Conservation (phyloP, 2,797 vertebrate species). For the Synaphobranchus kaupii region DNA sequence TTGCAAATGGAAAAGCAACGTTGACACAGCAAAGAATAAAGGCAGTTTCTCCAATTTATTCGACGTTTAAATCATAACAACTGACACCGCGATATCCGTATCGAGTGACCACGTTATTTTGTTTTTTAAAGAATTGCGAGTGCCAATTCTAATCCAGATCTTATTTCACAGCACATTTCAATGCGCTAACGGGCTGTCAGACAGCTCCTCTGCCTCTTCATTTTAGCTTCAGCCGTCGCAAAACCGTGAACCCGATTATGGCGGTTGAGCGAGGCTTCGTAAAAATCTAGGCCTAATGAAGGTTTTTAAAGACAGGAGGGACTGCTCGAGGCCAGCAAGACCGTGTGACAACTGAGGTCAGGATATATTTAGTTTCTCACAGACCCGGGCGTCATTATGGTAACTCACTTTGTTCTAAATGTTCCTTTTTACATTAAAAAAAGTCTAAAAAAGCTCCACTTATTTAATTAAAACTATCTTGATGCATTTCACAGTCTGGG, state of each 20-base stretch:
- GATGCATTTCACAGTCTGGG: background rate
- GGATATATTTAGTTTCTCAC: background rate
- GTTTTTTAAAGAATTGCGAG: background rate
- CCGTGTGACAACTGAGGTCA: conserved; percentile 5
- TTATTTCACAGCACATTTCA: background rate
- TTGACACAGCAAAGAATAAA: background rate
- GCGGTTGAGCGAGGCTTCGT: background rate
- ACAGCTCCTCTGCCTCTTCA: background rate
- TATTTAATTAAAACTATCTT: background rate
- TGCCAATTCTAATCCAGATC: background rate
- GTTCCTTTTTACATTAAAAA: background rate
- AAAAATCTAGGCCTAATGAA: background rate
- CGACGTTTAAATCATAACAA: background rate
- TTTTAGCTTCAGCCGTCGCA: background rate
- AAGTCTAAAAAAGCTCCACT: background rate
- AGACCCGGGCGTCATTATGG: background rate
- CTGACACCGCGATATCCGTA: background rate
- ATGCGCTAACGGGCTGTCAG: background rate
- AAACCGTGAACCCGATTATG: background rate
- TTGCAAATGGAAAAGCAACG: background rate
- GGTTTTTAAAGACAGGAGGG: background rate
- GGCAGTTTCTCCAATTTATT: background rate
- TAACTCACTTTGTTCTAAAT: conserved; percentile 4
- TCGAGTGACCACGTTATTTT: background rate
- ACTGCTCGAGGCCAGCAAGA: background rate